Percentiles rank a stretch among this genome's conserved stretches.
phyloP scores from a whole-genome alignment of 2,888 invertebrate species.

The Lepeophtheirus nordmannii region DNA sequence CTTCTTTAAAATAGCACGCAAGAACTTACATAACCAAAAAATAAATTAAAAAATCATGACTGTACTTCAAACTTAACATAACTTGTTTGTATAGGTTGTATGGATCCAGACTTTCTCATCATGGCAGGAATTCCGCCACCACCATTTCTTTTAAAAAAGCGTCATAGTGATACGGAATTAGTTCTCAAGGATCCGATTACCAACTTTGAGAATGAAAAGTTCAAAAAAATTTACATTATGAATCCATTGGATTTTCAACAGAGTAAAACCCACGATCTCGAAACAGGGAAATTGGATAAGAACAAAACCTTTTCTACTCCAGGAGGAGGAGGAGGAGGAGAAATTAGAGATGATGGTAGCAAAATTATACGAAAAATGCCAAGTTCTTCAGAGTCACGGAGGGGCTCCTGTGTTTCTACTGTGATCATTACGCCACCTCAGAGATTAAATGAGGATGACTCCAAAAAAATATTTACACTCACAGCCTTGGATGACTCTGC shows the following conservation, averaged over 20 bases:
- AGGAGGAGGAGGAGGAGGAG: too few relatives aligned
- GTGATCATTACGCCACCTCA: background rate
- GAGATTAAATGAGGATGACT: background rate
- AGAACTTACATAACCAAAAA: too few relatives aligned
- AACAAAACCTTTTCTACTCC: too few relatives aligned
- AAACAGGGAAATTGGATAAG: too few relatives aligned
- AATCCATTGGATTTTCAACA: background rate
- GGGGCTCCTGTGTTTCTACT: background rate
- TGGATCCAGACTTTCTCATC: conserved; percentile 3
- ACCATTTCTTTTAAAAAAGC: background rate
- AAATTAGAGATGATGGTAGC: background rate
- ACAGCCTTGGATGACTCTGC: background rate
- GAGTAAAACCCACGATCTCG: background rate
- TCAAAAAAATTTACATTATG: background rate
- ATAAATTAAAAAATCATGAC: too few relatives aligned
- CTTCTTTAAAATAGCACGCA: too few relatives aligned
- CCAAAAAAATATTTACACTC: background rate
- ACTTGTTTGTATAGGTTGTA: too few relatives aligned
- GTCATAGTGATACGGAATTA: too few relatives aligned
- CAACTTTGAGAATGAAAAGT: background rate
- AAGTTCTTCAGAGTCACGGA: background rate
- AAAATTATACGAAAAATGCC: background rate
- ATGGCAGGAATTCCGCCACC: background rate
- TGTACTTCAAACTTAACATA: too few relatives aligned
- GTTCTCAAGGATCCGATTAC: too few relatives aligned